Percentiles rank a stretch among this genome's conserved stretches.
Conservation (phyloP, 2,113 vertebrate genomes). For the Psophia crepitans region DNA sequence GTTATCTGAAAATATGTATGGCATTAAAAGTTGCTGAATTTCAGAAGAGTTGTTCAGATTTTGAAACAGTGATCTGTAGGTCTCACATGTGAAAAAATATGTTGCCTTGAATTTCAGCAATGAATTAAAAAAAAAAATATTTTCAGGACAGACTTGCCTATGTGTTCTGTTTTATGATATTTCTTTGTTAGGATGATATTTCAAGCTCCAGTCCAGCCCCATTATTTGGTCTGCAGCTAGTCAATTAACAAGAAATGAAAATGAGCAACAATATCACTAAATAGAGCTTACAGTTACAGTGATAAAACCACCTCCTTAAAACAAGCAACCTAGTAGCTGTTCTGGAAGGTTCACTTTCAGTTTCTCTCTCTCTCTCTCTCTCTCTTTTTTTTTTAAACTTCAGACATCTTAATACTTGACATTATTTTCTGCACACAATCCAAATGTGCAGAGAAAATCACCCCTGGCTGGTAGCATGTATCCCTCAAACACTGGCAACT, state of each 20-base stretch:
- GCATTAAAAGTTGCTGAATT: neutral
- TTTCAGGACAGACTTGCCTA: neutral
- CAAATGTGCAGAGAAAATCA: neutral
- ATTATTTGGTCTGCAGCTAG: neutral
- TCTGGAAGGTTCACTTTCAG: neutral
- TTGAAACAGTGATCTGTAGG: neutral
- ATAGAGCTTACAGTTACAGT: neutral
- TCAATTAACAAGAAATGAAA: neutral
- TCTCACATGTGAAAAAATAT: neutral
- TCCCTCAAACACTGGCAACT: neutral
- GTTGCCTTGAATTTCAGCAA: neutral
- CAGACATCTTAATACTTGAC: neutral
- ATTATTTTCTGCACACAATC: neutral
- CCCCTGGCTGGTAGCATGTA: neutral
- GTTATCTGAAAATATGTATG: neutral
- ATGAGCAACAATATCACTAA: neutral
- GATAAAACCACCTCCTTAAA: neutral
- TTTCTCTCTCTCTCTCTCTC: no score
- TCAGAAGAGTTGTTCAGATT: neutral
- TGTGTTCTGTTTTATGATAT: neutral
- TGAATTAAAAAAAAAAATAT: neutral
- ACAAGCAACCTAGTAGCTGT: neutral
- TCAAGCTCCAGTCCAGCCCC: neutral
- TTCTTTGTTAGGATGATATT: neutral
- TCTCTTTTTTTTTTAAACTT: neutral